Evolutionary conservation across 1,140 invertebrate species (phyloP), one percentile per base, ranked within the genome.

Genomic region (Nixonia krombeini): DNA sequence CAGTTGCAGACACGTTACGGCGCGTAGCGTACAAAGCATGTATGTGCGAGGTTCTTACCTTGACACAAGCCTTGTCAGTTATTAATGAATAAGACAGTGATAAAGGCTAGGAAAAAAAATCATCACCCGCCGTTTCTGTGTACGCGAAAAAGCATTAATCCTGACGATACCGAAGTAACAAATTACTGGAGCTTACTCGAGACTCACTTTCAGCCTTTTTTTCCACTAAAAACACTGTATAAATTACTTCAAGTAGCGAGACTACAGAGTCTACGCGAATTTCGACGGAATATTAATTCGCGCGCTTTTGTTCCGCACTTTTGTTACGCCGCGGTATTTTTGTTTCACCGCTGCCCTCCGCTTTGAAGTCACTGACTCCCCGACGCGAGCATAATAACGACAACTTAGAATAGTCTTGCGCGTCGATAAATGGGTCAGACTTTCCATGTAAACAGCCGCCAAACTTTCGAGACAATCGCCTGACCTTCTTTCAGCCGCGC

Each of bases 391-490:
- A 53, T 41, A 53, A 53, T 47, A 46, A 40, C 12, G 4, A 17
- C 42, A 40, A 51, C 25, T 67, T 67, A 56, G 64, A 25, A 46
- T 17, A 37, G 26, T 25, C 26, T 46, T 29, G 50, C 26, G 37
- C 25, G 0, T 26, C 51, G 17, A 52, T 62, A 68, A 57, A 62
- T 68, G 23, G 64, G 64, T 68, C 57, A 68, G 62, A 68, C 64
- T 68, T 68, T 68, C 57, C 46, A 57, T 58, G 65, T 58, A 62
- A 68, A 68, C 53, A 68, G 57, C 62, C 65, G 47, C 65, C 57
- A 62, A 68, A 68, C 65, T 68, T 68, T 68, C 58, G 58, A 68
- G 65, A 68, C 65, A 68, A 57, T 62, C 65, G 55, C 61, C 57
- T 68, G 65, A 68, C 65, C 65, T 68, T 68, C 65, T 68, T 62